Evolutionary conservation across 2,797 vertebrate species (phyloP), one percentile per base, ranked within the genome.

Genomic region (Spondyliosoma cantharus): DNA sequence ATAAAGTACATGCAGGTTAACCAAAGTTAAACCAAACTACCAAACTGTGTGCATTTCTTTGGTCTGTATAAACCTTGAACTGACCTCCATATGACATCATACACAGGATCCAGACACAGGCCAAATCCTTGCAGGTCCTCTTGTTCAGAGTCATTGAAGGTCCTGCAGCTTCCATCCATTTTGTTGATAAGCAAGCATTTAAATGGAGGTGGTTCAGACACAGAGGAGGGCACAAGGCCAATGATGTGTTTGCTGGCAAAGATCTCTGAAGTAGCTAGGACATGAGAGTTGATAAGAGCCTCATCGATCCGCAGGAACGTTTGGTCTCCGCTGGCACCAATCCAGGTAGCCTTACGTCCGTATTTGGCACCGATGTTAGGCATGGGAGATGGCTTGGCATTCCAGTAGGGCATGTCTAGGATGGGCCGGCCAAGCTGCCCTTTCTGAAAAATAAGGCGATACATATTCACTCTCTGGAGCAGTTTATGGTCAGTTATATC

Each of bases 61-160:
- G 19, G 19, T 52, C 4, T 59, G 4, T 24, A 25, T 3, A n/a
- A 8, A 59, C 45, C 25, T 64, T 59, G n/a, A 15, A 82, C 95
- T 94, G 92, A 98, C 98, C 98, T 98, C 98, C 98, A 99, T 90
- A 99, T 96, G 90, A 99, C 98, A 90, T 99, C 98, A 93, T 99
- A 98, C 73, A 99, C 97, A 58, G 98, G 98, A 92, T 99, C 98
- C 88, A 99, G 95, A 93, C 98, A 99, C 19, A 99, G 96, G 80
- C 97, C 97, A 79, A 98, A 99, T 71, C 98, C 97, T 87, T 99
- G 97, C 77, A 99, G 95, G 87, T 99, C 98, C 87, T 99, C 98
- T 91, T 99, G 98, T 86, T 99, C 98, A 45, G 97, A 99, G 92
- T 99, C 98, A 90, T 97, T 99, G 91, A 99, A 99, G 27, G 98